Conservation (phyloP, 1,140 invertebrate species). For the Cydia strobilella region DNA sequence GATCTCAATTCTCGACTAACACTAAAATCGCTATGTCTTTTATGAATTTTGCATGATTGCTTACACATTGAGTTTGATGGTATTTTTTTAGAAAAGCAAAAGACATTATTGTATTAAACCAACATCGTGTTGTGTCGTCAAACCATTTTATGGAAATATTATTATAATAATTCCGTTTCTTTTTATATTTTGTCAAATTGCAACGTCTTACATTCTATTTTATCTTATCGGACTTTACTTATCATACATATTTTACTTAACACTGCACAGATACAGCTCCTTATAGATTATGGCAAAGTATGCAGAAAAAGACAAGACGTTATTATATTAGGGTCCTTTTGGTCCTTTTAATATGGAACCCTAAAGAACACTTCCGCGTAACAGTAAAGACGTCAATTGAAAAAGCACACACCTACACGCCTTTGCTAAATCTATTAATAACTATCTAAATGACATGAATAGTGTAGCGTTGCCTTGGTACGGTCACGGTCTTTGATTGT, state of each 20-base stretch:
- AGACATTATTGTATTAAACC: not conserved
- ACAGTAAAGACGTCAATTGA: constrained; percentile 19
- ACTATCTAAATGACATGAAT: too few relatives aligned
- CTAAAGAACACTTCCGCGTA: constrained; percentile 16
- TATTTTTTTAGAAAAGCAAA: not conserved
- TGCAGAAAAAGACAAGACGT: not conserved
- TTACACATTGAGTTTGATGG: not conserved
- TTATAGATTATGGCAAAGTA: too few relatives aligned
- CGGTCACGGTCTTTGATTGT: too few relatives aligned
- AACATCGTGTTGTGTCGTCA: not conserved
- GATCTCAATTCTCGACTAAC: too few relatives aligned
- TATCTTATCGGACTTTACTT: too few relatives aligned
- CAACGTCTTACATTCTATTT: too few relatives aligned
- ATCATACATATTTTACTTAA: too few relatives aligned
- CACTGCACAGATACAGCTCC: too few relatives aligned
- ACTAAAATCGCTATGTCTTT: too few relatives aligned
- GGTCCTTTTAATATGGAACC: not conserved
- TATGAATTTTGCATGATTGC: not conserved
- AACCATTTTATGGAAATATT: not conserved
- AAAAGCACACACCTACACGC: constrained; percentile 22
- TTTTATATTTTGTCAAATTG: not conserved
- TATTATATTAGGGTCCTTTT: not conserved
- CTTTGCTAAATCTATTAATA: not conserved
- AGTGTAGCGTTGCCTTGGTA: too few relatives aligned
- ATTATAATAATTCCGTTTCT: not conserved